Conservation (phyloP, 2,888 invertebrate species). For the Acrocyrtus sp. region DNA sequence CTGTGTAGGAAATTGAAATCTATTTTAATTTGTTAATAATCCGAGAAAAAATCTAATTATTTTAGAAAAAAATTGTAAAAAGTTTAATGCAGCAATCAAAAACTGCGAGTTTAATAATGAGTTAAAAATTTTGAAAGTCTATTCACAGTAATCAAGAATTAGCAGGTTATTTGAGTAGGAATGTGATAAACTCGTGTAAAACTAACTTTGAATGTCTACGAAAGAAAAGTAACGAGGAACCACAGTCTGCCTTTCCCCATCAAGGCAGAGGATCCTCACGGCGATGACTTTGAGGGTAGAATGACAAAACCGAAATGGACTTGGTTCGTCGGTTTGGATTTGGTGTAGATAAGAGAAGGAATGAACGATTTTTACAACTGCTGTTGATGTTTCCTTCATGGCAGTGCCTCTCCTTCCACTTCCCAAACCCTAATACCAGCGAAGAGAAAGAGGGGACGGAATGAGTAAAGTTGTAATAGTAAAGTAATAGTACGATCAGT, state of each 20-base stretch:
- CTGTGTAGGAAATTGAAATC: no score
- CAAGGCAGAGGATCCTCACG: background rate
- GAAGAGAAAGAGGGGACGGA: background rate
- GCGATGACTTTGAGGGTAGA: constrained; percentile 35
- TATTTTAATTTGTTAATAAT: no score
- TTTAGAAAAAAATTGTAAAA: no score
- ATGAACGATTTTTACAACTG: constrained; percentile 39
- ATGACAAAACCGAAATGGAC: constrained; percentile 49
- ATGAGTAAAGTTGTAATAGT: background rate
- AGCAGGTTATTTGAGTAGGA: no score
- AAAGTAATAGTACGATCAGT: constrained; percentile 1
- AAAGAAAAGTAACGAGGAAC: no score
- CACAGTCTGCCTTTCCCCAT: background rate
- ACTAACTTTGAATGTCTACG: no score
- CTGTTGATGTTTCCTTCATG: constrained; percentile 29
- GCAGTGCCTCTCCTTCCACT: constrained; percentile 19
- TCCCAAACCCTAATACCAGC: background rate
- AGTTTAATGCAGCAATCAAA: no score
- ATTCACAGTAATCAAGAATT: no score
- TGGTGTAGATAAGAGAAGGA: constrained; percentile 29
- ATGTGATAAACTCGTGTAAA: no score
- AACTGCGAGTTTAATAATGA: no score
- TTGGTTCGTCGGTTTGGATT: constrained; percentile 28
- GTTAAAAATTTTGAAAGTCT: no score
- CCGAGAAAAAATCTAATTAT: no score